A percentile compares a stretch with the other conserved stretches of the same genome.
Evolutionary conservation across 2,888 invertebrate species (phyloP).

Genomic region (Iselma pallidipennis): DNA sequence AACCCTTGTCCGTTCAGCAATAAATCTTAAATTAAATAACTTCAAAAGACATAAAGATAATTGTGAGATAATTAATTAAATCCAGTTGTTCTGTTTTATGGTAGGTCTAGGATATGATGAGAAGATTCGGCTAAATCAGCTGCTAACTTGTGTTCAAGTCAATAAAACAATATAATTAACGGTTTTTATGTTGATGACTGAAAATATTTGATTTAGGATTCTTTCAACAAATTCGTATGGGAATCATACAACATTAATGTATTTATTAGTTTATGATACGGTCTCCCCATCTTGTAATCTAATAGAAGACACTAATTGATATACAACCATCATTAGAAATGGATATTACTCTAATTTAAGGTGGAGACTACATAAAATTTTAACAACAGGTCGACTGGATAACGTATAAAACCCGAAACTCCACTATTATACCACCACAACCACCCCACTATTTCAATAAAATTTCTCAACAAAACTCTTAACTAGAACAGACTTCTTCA

Average conservation of each 20-base stretch:
- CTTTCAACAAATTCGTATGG: slow-evolving; percentile 2
- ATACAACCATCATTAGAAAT: slow-evolving; percentile 20
- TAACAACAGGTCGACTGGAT: slow-evolving; percentile 4
- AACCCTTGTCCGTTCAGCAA: too few relatives aligned
- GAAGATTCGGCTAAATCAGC: background rate
- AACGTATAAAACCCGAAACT: background rate
- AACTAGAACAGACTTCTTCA: background rate
- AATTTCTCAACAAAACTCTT: too few relatives aligned
- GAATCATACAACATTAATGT: slow-evolving; percentile 15
- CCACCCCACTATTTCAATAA: too few relatives aligned
- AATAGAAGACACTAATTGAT: slow-evolving; percentile 22
- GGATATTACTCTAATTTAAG: slow-evolving; percentile 19
- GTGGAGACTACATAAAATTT: slow-evolving; percentile 16
- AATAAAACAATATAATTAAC: background rate
- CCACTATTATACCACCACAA: too few relatives aligned
- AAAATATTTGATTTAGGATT: slow-evolving; percentile 15
- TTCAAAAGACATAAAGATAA: too few relatives aligned
- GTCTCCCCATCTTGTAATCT: slow-evolving; percentile 15
- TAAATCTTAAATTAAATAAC: too few relatives aligned
- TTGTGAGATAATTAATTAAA: too few relatives aligned
- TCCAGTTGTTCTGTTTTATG: background rate
- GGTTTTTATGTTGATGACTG: background rate
- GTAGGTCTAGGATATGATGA: background rate
- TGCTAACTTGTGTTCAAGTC: background rate
- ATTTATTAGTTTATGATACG: slow-evolving; percentile 21